Evolutionary conservation across 2,888 invertebrate genomes (phyloP).

Genomic region (Scrobipalpa atriplicella): DNA sequence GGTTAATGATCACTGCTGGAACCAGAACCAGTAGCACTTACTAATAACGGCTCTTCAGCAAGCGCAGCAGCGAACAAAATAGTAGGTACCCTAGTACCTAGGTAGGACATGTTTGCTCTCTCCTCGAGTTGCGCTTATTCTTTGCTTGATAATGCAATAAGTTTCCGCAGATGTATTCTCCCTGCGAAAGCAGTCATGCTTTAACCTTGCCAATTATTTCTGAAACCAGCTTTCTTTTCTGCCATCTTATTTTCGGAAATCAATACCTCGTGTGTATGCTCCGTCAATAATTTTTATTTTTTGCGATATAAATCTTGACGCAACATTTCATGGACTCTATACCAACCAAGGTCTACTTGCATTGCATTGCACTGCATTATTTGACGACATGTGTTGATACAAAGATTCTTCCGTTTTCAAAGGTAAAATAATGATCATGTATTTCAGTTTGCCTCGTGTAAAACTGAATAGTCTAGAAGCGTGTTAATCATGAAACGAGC

Average conservation of each 20-base stretch:
- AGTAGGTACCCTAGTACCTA: no score
- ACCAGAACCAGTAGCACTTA: background rate
- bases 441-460: background rate
- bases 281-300: background rate
- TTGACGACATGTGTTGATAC: background rate
- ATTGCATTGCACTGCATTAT: background rate
- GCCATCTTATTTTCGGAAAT: background rate
- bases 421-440: background rate
- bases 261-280: background rate
- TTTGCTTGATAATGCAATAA: background rate
- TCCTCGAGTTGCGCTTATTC: background rate
- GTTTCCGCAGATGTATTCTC: background rate
- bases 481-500: background rate
- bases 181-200: background rate
- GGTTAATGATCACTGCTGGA: background rate
- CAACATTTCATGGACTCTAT: background rate
- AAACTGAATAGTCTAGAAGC: constrained; percentile 2
- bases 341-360: background rate
- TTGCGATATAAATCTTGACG: background rate
- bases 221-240: background rate
- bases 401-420: background rate
- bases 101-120: background rate
- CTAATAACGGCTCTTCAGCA: background rate
- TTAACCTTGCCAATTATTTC: background rate
- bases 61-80: no score